phyloP scores from a whole-genome alignment of 2,797 vertebrate genomes.

The Coracias cyanogaster region DNA sequence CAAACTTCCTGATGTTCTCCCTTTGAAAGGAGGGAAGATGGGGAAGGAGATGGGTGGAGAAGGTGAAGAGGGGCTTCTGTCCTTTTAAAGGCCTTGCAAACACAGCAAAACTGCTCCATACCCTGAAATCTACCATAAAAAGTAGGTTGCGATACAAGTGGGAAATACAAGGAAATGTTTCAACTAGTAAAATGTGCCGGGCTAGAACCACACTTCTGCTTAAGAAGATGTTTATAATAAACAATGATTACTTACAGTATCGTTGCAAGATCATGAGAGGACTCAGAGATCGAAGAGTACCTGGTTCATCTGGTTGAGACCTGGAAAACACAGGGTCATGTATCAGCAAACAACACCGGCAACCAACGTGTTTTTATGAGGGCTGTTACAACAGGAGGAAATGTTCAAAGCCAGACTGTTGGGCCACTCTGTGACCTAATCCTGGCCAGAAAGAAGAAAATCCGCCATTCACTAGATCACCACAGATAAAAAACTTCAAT shows the following conservation, averaged over 20 bases:
- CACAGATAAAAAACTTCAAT: neutral
- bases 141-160: neutral
- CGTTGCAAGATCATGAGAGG: neutral
- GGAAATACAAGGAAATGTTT: conserved; percentile 8
- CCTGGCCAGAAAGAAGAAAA: neutral
- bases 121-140: neutral
- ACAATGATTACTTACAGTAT: neutral
- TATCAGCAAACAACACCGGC: neutral
- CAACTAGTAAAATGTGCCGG: neutral
- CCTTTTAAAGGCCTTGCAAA: neutral
- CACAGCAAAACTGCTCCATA: neutral
- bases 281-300: neutral
- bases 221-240: conserved; percentile 9
- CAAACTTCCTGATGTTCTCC: conserved; percentile 32
- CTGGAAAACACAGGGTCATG: neutral
- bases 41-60: conserved; percentile 14
- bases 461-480: neutral
- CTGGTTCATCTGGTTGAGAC: neutral
- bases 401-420: neutral
- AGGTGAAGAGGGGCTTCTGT: neutral
- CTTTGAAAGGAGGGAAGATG: conserved; percentile 6
- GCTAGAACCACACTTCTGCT: neutral
- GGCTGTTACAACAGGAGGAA: neutral
- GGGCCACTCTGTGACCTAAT: neutral
- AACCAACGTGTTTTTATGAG: neutral